A percentile compares a stretch with the other conserved stretches of the same genome.
Evolutionary conservation across 2,888 invertebrate genomes (phyloP).

Genomic region (Apocheima hispidaria): DNA sequence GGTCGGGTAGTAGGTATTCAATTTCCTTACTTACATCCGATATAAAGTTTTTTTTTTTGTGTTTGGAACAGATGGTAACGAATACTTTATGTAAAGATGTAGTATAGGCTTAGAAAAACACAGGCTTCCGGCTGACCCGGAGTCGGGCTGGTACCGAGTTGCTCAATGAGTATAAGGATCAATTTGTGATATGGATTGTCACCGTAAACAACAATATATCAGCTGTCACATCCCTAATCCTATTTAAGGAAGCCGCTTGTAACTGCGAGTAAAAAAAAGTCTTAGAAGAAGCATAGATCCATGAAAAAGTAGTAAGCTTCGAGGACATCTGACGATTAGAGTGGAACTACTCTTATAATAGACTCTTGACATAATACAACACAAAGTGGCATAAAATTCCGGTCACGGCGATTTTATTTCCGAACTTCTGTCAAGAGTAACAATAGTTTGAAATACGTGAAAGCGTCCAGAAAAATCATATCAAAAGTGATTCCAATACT

Average conservation of each 20-base stretch:
- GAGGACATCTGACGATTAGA: constrained; percentile 18
- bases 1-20: too few relatives aligned
- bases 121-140: too few relatives aligned
- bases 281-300: too few relatives aligned
- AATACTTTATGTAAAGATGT: too few relatives aligned
- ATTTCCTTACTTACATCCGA: too few relatives aligned
- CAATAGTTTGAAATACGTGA: constrained; percentile 1
- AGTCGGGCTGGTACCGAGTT: too few relatives aligned
- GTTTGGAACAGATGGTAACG: too few relatives aligned
- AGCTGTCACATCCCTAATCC: constrained; percentile 18
- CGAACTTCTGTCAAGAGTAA: neutral
- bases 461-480: neutral
- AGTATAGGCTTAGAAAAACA: too few relatives aligned
- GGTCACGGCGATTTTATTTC: constrained; percentile 4
- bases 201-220: constrained; percentile 10
- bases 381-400: constrained; percentile 4
- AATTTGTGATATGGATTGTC: constrained; percentile 11
- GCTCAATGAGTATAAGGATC: too few relatives aligned
- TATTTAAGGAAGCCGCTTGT: constrained; percentile 19
- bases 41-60: too few relatives aligned
- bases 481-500: neutral
- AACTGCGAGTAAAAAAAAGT: too few relatives aligned
- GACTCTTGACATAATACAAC: constrained; percentile 1
- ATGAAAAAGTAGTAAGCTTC: constrained; percentile 17
- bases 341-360: constrained; percentile 1